Conservation (phyloP, 2,888 invertebrate genomes). For the Branchellion lobata region DNA sequence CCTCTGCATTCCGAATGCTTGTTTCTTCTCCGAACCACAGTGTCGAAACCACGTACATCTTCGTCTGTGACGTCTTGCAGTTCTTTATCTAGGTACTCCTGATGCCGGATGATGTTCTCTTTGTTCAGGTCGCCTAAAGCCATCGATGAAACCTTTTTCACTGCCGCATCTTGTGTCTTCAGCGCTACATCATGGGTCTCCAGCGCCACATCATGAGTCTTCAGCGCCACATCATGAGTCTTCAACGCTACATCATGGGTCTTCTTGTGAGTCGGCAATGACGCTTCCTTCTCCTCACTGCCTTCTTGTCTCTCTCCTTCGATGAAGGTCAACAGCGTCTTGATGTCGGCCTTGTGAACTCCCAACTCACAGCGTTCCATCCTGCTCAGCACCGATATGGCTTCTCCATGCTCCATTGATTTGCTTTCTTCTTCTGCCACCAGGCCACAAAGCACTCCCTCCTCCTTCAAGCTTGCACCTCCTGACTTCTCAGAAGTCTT, state of each 20-base stretch:
- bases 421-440: conserved; percentile 3
- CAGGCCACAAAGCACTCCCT: background rate
- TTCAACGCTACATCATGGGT: background rate
- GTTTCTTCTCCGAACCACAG: conserved; percentile 4
- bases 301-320: background rate
- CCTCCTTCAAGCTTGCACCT: background rate
- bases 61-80: background rate
- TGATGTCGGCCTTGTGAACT: background rate
- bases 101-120: background rate
- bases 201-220: too few relatives aligned
- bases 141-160: background rate
- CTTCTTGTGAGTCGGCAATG: background rate
- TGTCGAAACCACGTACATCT: background rate
- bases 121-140: background rate
- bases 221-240: too few relatives aligned
- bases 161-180: background rate
- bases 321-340: background rate
- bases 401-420: background rate
- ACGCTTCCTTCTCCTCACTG: background rate
- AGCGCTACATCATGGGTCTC: background rate
- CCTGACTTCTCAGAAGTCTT: background rate
- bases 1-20: background rate
- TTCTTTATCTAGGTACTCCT: conserved; percentile 2
- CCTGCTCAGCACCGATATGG: background rate
- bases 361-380: background rate